phyloP scores from a whole-genome alignment of 53 echinoderm and acorn worm genomes.

The Paracentrotus lividus region DNA sequence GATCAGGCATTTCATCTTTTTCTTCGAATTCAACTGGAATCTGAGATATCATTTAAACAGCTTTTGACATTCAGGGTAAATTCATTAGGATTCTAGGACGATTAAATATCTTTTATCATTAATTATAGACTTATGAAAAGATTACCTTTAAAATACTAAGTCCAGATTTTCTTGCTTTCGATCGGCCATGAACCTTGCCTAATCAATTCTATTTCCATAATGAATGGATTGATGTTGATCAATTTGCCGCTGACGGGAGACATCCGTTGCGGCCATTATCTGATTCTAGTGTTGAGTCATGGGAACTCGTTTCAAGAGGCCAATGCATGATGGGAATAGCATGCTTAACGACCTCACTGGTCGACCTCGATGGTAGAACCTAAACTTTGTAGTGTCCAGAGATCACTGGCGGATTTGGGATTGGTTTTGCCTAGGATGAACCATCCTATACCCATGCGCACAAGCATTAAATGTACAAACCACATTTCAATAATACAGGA shows the following conservation, averaged over 20 bases:
- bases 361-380: background rate
- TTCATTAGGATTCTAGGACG: no score
- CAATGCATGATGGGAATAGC: constrained; percentile 30
- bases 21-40: background rate
- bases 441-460: background rate
- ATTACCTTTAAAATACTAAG: background rate
- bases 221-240: constrained; percentile 53
- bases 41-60: no score
- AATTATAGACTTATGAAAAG: background rate
- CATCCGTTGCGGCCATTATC: constrained; percentile 48
- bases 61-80: no score
- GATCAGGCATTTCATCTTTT: background rate
- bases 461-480: background rate
- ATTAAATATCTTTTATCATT: no score
- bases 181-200: constrained; percentile 17
- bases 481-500: no score
- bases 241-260: constrained; percentile 34
- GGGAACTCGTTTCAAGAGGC: constrained; percentile 1
- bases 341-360: background rate
- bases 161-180: background rate
- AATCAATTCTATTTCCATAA: constrained; percentile 51
- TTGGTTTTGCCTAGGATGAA: background rate
- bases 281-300: constrained; percentile 39
- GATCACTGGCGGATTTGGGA: background rate
- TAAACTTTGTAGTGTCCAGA: background rate